These are phyloP conservation scores for Aeoliscus strigatus DNA, from an alignment of 2,797 vertebrate species.

Conservation along the genomic window DNA sequence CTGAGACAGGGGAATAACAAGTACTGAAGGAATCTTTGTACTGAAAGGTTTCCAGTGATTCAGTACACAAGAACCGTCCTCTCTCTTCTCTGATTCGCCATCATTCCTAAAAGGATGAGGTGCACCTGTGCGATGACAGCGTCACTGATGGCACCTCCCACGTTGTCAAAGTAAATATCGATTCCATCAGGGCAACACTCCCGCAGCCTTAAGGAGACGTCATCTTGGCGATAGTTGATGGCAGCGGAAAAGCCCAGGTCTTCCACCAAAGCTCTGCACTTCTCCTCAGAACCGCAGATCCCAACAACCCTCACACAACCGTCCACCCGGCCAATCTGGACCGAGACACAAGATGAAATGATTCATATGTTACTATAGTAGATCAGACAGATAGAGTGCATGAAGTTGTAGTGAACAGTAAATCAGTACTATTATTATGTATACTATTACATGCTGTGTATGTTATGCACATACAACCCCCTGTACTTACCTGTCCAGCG, in stretches of 20 bases:
- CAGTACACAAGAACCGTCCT: no score
- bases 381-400: no score
- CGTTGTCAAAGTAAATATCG: conserved; percentile 95
- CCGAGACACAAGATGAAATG: background rate
- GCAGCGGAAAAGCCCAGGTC: conserved; percentile 86
- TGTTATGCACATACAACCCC: no score
- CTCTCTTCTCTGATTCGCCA: no score
- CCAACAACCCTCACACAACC: conserved; percentile 88
- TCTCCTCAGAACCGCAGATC: conserved; percentile 89
- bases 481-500: conserved; percentile 86
- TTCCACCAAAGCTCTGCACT: conserved; percentile 82
- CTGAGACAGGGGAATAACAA: no score
- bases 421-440: no score
- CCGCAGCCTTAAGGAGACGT: conserved; percentile 73
- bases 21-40: no score
- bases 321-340: conserved; percentile 84
- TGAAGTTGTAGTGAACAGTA: no score
- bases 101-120: no score
- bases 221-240: conserved; percentile 84
- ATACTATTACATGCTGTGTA: no score
- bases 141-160: conserved; percentile 89
- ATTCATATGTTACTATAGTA: no score
- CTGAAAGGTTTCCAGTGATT: no score
- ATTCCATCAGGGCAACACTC: conserved; percentile 83
- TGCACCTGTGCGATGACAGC: conserved; percentile 86